phyloP scores from a whole-genome alignment of 35 echinoderm and acorn worm species.

The Nesometra sesokonis region DNA sequence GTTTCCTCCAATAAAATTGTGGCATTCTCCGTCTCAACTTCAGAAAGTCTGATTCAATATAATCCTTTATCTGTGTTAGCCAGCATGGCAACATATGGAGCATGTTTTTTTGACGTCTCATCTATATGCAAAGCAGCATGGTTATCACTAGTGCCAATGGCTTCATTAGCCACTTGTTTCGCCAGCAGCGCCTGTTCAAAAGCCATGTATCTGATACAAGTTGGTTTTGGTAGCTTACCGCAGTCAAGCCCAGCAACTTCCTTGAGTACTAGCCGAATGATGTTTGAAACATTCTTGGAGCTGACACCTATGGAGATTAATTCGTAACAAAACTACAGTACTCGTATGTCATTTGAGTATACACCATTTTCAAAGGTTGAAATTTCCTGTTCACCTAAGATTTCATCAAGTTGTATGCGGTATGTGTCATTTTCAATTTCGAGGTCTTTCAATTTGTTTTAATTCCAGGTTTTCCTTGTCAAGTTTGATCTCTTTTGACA shows the following conservation, averaged over 20 bases:
- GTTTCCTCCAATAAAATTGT: not conserved
- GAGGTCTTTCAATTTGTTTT: no score
- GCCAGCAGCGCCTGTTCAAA: constrained; percentile 60
- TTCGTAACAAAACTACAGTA: no score
- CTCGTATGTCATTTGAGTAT: no score
- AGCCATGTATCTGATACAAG: constrained; percentile 39
- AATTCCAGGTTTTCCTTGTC: no score
- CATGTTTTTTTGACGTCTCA: constrained; percentile 32
- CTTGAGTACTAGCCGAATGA: constrained; percentile 30
- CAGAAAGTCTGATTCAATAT: constrained; percentile 3
- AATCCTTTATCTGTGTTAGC: not conserved
- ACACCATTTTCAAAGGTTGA: no score
- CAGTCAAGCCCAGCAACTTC: constrained; percentile 29
- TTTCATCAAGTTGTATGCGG: no score
- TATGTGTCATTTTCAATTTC: no score
- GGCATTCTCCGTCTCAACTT: constrained; percentile 1
- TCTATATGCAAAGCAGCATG: not conserved
- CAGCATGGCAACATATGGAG: constrained; percentile 9
- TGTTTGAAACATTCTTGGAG: constrained; percentile 33
- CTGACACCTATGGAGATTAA: constrained; percentile 33
- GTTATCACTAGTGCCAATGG: not conserved
- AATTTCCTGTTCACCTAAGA: no score
- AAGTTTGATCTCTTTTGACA: no score
- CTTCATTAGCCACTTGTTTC: constrained; percentile 12
- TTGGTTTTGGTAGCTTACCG: constrained; percentile 45